Evolutionary conservation across 2,113 vertebrate species (phyloP).

Genomic region (Rhea pennata): DNA sequence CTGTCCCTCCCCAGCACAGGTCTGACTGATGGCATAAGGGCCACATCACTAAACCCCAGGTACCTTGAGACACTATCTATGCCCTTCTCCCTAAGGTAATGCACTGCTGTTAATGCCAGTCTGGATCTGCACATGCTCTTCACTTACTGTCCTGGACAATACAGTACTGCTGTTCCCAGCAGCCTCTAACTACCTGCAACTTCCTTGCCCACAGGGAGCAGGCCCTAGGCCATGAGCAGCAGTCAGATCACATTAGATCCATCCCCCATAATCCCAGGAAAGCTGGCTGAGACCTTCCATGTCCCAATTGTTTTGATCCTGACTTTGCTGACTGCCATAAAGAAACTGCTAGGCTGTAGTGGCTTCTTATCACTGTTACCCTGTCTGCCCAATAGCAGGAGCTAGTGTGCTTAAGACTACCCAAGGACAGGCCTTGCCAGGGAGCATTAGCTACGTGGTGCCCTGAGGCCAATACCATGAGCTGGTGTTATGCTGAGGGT

Average conservation of each 20-base stretch:
- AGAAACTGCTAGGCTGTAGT: background rate
- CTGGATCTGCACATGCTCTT: accelerated
- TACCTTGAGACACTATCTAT: background rate
- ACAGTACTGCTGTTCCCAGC: background rate
- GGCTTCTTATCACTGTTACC: background rate
- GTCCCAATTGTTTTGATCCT: background rate
- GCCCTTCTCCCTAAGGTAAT: background rate
- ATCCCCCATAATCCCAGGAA: background rate
- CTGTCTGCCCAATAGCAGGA: background rate
- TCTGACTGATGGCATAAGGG: background rate
- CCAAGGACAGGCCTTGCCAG: background rate
- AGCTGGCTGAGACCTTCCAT: background rate
- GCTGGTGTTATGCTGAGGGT: conserved; percentile 71
- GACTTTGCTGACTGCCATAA: background rate
- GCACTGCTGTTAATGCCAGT: background rate
- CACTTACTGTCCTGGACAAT: background rate
- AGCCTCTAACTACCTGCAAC: background rate
- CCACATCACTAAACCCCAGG: background rate
- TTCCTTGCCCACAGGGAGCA: background rate
- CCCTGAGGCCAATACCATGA: conserved; percentile 37
- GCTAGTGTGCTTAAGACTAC: background rate
- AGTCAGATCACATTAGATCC: background rate
- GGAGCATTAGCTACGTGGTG: background rate
- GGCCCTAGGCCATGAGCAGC: background rate
- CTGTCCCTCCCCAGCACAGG: background rate